These are phyloP conservation scores for Neogobius melanostomus DNA, from an alignment of 2,113 vertebrate species.

Conservation along the genomic window DNA sequence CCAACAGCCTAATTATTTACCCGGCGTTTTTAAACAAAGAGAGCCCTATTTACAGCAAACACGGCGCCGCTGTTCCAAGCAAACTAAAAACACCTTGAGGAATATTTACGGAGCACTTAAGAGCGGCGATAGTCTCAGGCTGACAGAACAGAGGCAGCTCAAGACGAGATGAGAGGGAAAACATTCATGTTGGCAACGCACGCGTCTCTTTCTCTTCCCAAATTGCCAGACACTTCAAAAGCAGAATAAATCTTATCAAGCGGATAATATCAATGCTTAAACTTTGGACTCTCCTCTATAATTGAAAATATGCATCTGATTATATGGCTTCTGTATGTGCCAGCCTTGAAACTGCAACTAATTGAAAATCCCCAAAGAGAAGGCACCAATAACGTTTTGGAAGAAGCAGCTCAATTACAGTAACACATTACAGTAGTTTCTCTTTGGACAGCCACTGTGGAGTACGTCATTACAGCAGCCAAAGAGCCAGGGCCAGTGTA, in stretches of 20 bases:
- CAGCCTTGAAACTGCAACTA: conserved; percentile 13
- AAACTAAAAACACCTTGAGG: conserved; percentile 56
- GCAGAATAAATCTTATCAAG: conserved; percentile 40
- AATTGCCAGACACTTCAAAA: conserved; percentile 48
- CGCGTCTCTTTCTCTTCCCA: conserved; percentile 39
- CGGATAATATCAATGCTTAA: conserved; percentile 33
- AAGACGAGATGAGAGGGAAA: conserved; percentile 51
- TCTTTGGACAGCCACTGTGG: conserved; percentile 16
- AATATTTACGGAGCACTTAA: conserved; percentile 60
- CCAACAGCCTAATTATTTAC: conserved; percentile 41
- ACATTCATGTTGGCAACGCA: conserved; percentile 34
- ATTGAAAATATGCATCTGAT: conserved; percentile 28
- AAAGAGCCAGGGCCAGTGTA: conserved; percentile 19
- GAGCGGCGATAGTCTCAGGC: conserved; percentile 45
- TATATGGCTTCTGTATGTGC: conserved; percentile 2
- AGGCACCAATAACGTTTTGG: conserved; percentile 15
- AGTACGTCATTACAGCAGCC: conserved; percentile 33
- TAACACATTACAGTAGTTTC: not conserved
- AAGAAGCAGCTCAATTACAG: conserved; percentile 25
- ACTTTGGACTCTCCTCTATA: conserved; percentile 32
- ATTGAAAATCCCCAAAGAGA: not conserved
- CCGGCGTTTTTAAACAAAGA: conserved; percentile 47
- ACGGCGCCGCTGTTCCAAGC: conserved; percentile 40
- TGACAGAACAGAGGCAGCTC: conserved; percentile 56
- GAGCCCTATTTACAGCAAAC: conserved; percentile 44